phyloP scores from a whole-genome alignment of 2,113 vertebrate genomes.

The Chaetodon auriga region DNA sequence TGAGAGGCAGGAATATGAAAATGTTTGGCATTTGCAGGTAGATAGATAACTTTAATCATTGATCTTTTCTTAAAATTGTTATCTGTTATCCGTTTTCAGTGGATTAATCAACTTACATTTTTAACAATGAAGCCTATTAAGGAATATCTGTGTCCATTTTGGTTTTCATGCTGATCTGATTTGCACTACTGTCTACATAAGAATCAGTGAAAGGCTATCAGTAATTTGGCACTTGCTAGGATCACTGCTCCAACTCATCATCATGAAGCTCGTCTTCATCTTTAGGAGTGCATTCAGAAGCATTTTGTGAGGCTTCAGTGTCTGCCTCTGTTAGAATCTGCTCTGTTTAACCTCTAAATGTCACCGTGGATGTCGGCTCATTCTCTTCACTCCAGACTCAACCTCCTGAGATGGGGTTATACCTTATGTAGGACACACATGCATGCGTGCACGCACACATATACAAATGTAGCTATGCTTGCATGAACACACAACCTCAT shows the following conservation, averaged over 20 bases:
- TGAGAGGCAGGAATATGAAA: not conserved
- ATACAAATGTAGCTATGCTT: not conserved
- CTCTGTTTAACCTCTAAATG: conserved; percentile 57
- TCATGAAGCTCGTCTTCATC: not conserved
- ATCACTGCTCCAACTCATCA: not conserved
- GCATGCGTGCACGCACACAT: not conserved
- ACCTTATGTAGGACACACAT: conserved; percentile 41
- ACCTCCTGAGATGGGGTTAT: conserved; percentile 3
- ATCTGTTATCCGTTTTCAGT: not conserved
- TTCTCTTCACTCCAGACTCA: conserved; percentile 26
- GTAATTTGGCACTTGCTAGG: not conserved
- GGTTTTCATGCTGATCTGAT: not conserved
- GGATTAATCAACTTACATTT: not conserved
- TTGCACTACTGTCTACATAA: not conserved
- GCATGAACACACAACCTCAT: conserved; percentile 8
- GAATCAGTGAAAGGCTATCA: not conserved
- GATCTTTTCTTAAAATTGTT: not conserved
- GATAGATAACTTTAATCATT: not conserved
- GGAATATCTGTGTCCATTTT: not conserved
- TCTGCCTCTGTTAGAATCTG: not conserved
- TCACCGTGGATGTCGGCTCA: conserved; percentile 38
- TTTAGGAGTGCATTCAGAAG: not conserved
- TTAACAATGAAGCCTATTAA: not conserved
- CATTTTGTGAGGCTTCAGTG: conserved; percentile 1
- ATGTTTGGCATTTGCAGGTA: not conserved